Evolutionary conservation across 30 jellyfish, hydroid and myxozoan species (phyloP), one percentile per base, ranked within the genome.

Genomic region (Aurelia sp.): DNA sequence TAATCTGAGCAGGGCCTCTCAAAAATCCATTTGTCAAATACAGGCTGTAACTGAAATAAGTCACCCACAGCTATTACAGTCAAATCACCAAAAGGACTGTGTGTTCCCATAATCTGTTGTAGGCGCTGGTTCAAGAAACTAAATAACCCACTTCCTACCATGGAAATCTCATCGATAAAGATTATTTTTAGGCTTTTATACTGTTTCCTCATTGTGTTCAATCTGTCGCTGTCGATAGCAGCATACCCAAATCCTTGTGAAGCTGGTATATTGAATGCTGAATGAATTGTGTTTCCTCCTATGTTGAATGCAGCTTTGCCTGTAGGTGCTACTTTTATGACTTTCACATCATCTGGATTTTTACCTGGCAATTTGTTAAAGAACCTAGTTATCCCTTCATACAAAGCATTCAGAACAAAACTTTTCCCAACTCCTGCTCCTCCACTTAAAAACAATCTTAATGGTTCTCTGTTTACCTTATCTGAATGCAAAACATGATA

Each of bases 281-380:
- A 72, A 72, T 72, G 78, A 72, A 72, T 72, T 72, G 83, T 72
- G 83, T 48, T 72, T 22, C 83, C 83, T 4, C 53, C 41, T 30
- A 75, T 75, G 55, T 75, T 75, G 81, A 22, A 75, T 13, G 87
- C 80, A 48, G 87, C 87, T 53, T 75, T 75, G 35, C 87, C 87
- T 5, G 87, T 75, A 18, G 76, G 74, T 75, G 87, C 80, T n/a
- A 75, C 87, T 57, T 75, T 75, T 21, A 51, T 17, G 33, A 38
- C 53, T 75, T 53, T 75, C 3, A 75, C 30, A 22, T 75, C 87
- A 58, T 75, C 87, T 75, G 87, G 87, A 8, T 75, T 50, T 75
- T 75, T 81, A 57, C 87, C 80, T 19, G 60, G 50, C 51, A 52
- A 27, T 53, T 51, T n/a, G 76, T 75, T 75, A 0, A 50, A 75